Percentiles rank a stretch among this genome's conserved stretches.
Conservation (phyloP, 2,888 invertebrate species). For the Ceratothoa steindachneri region DNA sequence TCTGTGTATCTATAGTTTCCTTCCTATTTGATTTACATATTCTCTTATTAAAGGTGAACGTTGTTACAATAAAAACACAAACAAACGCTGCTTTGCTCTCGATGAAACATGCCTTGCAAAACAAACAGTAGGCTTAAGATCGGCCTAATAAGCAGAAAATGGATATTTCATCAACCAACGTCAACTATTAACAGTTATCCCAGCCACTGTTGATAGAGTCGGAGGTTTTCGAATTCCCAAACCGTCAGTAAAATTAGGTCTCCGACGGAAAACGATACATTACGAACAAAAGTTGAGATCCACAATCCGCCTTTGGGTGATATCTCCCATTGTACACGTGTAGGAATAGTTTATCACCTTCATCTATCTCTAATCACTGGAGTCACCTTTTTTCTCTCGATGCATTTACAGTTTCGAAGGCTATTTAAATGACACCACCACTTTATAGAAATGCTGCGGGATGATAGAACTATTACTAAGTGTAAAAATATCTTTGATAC, state of each 20-base stretch:
- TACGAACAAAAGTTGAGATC: background rate
- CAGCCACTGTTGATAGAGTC: background rate
- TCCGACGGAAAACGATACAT: background rate
- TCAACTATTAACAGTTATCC: background rate
- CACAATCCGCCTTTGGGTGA: background rate
- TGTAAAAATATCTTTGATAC: background rate
- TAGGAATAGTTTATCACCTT: background rate
- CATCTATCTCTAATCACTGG: background rate
- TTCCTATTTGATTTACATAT: background rate
- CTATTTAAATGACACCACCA: background rate
- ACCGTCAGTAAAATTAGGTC: background rate
- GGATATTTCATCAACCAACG: background rate
- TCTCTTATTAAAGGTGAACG: background rate
- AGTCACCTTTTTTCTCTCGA: background rate
- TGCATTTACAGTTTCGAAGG: background rate
- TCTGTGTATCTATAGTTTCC: background rate
- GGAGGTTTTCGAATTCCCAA: background rate
- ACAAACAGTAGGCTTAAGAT: too few species aligned
- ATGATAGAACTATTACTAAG: background rate
- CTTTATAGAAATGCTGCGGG: background rate
- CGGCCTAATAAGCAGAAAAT: too few species aligned
- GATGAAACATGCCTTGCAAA: too few species aligned
- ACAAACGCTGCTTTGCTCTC: too few species aligned
- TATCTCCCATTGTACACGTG: background rate
- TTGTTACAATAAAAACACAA: too few species aligned